Evolutionary conservation across 23 tunicate genomes (phyloP), one percentile per base, ranked within the genome.

Genomic region (Oikopleura albicans): DNA sequence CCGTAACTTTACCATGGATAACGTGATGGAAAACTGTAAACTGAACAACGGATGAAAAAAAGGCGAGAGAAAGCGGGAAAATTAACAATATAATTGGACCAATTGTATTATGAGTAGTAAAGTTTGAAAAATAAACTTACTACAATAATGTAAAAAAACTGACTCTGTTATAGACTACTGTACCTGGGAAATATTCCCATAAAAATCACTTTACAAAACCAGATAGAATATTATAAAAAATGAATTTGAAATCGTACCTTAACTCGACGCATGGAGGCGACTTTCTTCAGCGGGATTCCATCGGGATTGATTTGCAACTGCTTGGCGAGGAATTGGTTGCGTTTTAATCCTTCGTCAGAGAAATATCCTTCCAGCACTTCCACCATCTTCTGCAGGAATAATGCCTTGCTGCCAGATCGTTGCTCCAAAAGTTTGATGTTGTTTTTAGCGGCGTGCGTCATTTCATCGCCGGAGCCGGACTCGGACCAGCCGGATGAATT

Each of bases 241-340:
- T n/a, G n/a, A n/a, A n/a, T 49, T 49, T 49, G 22, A 71, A 12
- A 16, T 71, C 31, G 4, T 71, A 71, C 79, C 75, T 90, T 95
- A 40, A 95, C 87, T 56, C 96, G 90, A 59, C 91, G 88, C 84
- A 95, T 87, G 28, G 90, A 88, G n/a, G 96, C 90, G 56, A 94
- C 89, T 2, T 91, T 57, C 76, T 84, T 84, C 27, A 94, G 35
- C 38, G 92, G 87, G 85, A 94, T 90, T 16, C 79, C 79, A 2
- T 71, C 79, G 33, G 79, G 79, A 31, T 71, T 71, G 28, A 71
- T 2, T 0, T 75, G 49, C 39, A 93, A 89, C 88, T 93, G 98
- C 84, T 93, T 93, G 40, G 91, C 85, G 66, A 93, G 59, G 83
- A 90, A 93, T 0, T 88, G 91, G 86, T 93, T 93, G 66, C 86